phyloP scores from a whole-genome alignment of 2,888 invertebrate genomes.

The Callimorpha dominula region DNA sequence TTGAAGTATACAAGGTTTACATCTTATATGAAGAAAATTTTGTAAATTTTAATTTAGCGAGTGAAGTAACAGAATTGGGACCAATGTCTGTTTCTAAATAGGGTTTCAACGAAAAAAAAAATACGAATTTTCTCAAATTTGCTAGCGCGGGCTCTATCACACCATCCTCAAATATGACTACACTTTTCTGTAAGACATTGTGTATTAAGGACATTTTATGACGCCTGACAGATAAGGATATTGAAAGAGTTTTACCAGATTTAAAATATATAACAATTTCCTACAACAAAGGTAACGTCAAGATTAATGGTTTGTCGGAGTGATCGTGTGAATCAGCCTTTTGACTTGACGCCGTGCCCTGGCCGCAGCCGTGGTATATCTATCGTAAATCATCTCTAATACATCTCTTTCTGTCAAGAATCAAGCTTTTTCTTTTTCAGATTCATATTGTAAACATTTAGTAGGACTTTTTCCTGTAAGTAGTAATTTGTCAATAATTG shows the following conservation, averaged over 20 bases:
- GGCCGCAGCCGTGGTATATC: background rate
- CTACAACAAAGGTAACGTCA: background rate
- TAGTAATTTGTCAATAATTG: constrained; percentile 8
- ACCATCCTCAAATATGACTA: background rate
- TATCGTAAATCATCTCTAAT: background rate
- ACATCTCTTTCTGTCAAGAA: background rate
- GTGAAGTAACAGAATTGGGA: too few species aligned
- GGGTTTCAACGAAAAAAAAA: too few species aligned
- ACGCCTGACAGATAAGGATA: background rate
- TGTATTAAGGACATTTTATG: background rate
- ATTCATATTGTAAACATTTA: background rate
- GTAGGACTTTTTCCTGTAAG: constrained; percentile 4
- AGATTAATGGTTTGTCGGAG: too few species aligned
- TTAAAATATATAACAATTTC: background rate
- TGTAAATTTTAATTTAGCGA: too few species aligned
- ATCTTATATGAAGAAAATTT: too few species aligned
- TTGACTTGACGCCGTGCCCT: too few species aligned
- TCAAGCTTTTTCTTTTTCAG: background rate
- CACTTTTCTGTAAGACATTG: background rate
- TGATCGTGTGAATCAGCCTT: background rate
- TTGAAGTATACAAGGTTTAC: too few species aligned
- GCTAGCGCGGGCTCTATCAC: background rate
- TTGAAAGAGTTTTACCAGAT: background rate
- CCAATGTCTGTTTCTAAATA: too few species aligned
- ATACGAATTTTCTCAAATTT: too few species aligned